Evolutionary conservation across 1,140 invertebrate species (phyloP), one percentile per base, ranked within the genome.

Genomic region (Kradibia gibbosae): DNA sequence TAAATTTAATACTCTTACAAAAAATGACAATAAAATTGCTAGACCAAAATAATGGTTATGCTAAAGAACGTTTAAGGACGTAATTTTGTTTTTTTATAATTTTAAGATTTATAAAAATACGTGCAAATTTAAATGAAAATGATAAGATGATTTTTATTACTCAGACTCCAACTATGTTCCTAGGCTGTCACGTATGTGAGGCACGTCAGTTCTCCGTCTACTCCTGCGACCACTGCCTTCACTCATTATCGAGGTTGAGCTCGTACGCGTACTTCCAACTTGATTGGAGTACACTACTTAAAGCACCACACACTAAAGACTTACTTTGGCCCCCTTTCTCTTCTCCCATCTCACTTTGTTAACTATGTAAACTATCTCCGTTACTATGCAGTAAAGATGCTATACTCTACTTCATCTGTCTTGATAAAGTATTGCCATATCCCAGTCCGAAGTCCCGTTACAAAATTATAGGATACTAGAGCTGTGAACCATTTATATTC

Each of bases 361-460:
- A 86, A 87, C 86, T 85, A 86, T 85, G 86, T 84, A 85, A 87
- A 87, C 86, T 87, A 87, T 87, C 73, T 36, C 55, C 36, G 20
- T 25, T 73, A 55, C n/a, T 28, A 25, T 60, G 36, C 25, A 31
- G 57, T 3, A 34, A 39, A 67, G 57, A 73, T 20, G 72, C 50
- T 36, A 36, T 31, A 22, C 13, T 67, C 62, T 60, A 31, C 25
- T 36, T 67, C 36, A 67, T 20, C 62, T 22, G 15, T 8, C 17
- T 17, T 13, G 17, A 39, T 36, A 42, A 42, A 67, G 20, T 74
- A 74, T 31, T 36, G 48, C n/a, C n/a, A 7, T 22, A 20, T 45
- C 25, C 48, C 7, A 60, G 28, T 31, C 65, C 0, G 28, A 45
- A 53, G 34, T 36, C 78, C 79, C 60, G 76, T 71, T 67, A 36